phyloP scores from a whole-genome alignment of 92 coral and sea anemone species.

The Phymanthus crucifer region DNA sequence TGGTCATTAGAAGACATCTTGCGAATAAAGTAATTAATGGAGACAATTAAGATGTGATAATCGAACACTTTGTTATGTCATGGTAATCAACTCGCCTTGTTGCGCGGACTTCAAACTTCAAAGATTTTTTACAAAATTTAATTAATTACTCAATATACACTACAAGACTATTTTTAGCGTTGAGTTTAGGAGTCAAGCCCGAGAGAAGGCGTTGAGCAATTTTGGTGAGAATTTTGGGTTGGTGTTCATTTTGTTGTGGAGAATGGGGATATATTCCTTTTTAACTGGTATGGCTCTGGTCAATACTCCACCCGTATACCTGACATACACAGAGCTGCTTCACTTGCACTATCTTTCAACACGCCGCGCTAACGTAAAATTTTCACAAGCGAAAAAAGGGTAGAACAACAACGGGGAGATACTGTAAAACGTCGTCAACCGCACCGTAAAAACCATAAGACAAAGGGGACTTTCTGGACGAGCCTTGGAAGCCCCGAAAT shows the following conservation, averaged over 20 bases:
- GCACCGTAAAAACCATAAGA: not conserved
- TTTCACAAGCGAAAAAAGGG: constrained; percentile 41
- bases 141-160: constrained; percentile 5
- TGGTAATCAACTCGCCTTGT: constrained; percentile 25
- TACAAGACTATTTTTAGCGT: not conserved
- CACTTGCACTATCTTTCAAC: constrained; percentile 20
- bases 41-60: constrained; percentile 36
- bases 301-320: constrained; percentile 17
- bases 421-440: constrained; percentile 29
- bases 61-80: constrained; percentile 28
- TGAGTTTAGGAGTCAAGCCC: not conserved
- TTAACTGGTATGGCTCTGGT: not conserved
- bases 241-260: constrained; percentile 27
- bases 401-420: constrained; percentile 24
- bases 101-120: constrained; percentile 18
- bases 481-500: constrained; percentile 15
- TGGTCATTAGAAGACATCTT: constrained; percentile 13
- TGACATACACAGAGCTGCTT: constrained; percentile 7
- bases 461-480: constrained; percentile 23
- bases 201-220: not conserved
- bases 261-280: constrained; percentile 4
- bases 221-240: not conserved
- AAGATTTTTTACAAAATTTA: constrained; percentile 1
- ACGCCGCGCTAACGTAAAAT: constrained; percentile 24
- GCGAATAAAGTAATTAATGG: constrained; percentile 14